Evolutionary conservation across 2,888 invertebrate species (phyloP).

Genomic region (Cabera pusaria): DNA sequence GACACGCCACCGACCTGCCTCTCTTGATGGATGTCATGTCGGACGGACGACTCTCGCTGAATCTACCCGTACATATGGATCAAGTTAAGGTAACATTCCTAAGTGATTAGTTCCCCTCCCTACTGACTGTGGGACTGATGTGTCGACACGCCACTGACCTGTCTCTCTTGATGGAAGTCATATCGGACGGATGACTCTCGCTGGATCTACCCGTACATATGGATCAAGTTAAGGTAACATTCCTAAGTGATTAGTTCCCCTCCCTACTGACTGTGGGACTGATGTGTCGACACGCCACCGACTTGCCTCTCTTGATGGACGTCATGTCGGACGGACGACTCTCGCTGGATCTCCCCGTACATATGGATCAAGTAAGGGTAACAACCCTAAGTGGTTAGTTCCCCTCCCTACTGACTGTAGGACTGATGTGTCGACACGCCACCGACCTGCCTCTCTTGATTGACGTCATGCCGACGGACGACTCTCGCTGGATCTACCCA

Average conservation of each 20-base stretch:
- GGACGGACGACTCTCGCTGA: slow-evolving; percentile 63
- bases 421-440: no score
- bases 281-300: no score
- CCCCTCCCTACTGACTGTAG: no score
- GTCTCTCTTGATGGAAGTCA: slow-evolving; percentile 83
- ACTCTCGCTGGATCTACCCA: slow-evolving; percentile 77
- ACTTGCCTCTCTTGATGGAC: no score
- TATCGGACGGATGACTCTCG: slow-evolving; percentile 74
- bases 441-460: no score
- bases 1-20: slow-evolving; percentile 90
- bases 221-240: slow-evolving; percentile 64
- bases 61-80: slow-evolving; percentile 74
- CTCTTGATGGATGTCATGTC: slow-evolving; percentile 86
- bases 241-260: no score
- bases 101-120: slow-evolving; percentile 69
- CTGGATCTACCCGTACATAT: slow-evolving; percentile 80
- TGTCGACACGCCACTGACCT: slow-evolving; percentile 91
- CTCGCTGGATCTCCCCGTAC: slow-evolving; percentile 77
- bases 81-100: slow-evolving; percentile 69
- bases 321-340: slow-evolving; percentile 80
- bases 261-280: no score
- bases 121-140: slow-evolving; percentile 88
- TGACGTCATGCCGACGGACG: slow-evolving; percentile 53
- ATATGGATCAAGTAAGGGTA: slow-evolving; percentile 68
- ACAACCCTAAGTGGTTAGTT: no score